Percentiles rank a stretch among this genome's conserved stretches.
These are phyloP conservation scores for Lucilia sericata DNA, from an alignment of 1,140 invertebrate genomes.

Conservation along the genomic window DNA sequence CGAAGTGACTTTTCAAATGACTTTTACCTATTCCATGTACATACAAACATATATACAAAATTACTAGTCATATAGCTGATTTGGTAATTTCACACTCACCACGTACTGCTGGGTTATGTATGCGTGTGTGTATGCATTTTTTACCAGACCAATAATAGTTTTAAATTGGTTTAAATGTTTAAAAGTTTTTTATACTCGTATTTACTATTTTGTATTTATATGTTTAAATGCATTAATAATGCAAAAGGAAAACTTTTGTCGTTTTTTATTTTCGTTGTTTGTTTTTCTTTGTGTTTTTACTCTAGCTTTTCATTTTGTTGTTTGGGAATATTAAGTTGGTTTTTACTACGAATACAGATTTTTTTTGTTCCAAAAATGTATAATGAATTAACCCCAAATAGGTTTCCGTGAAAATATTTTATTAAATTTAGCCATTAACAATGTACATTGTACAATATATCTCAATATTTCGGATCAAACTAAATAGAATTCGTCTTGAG, in stretches of 20 bases:
- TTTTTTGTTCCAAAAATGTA: background rate
- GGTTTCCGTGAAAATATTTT: background rate
- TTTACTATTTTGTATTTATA: background rate
- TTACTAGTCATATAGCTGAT: no score
- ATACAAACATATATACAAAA: no score
- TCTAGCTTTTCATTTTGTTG: background rate
- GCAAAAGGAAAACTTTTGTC: conserved; percentile 21
- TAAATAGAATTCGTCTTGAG: no score
- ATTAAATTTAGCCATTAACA: background rate
- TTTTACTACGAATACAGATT: background rate
- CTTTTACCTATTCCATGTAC: no score
- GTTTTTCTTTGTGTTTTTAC: background rate
- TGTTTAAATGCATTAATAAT: conserved; percentile 23
- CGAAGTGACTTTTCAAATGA: no score
- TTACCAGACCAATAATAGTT: conserved; percentile 29
- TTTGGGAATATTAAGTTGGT: background rate
- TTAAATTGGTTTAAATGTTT: conserved; percentile 24
- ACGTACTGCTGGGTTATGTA: background rate
- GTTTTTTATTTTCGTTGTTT: conserved; percentile 1
- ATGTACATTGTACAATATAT: no score
- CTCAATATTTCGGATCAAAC: no score
- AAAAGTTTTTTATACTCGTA: background rate
- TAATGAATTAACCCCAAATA: background rate
- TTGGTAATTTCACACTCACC: no score
- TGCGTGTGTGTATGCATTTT: conserved; percentile 15